Evolutionary conservation across 2,113 vertebrate species (phyloP).

Genomic region (Rhabdomys dilectus): DNA sequence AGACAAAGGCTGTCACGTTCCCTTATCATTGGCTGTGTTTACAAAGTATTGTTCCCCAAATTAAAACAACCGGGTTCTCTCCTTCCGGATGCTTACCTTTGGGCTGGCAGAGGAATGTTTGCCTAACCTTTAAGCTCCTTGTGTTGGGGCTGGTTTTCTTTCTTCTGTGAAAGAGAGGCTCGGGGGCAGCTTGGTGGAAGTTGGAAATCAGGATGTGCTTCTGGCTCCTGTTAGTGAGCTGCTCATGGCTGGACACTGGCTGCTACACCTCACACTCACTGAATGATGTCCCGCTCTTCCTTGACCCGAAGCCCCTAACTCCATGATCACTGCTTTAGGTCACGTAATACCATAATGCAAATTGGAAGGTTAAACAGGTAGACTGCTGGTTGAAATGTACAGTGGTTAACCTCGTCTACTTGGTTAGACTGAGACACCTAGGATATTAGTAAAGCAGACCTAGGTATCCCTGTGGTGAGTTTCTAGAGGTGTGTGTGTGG

Average conservation of each 20-base stretch:
- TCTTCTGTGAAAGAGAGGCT: slow-evolving; percentile 8
- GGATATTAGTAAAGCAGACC: not conserved
- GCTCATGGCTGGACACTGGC: accelerated
- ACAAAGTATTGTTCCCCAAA: not conserved
- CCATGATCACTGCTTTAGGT: not conserved
- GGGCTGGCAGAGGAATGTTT: slow-evolving; percentile 1
- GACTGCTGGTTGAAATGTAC: not conserved
- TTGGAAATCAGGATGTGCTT: not conserved
- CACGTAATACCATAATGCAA: not conserved
- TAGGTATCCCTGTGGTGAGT: too few relatives aligned
- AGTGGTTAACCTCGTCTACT: not conserved
- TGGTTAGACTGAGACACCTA: not conserved
- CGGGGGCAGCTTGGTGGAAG: not conserved
- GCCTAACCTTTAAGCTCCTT: slow-evolving; percentile 22
- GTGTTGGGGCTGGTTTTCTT: not conserved
- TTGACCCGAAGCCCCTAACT: not conserved
- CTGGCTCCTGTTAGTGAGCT: not conserved
- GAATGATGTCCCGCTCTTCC: not conserved
- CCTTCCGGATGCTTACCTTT: not conserved
- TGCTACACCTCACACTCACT: not conserved
- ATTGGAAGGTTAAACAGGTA: not conserved
- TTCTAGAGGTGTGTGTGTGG: not conserved
- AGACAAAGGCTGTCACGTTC: not conserved
- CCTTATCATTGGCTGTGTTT: not conserved
- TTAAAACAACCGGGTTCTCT: not conserved